Evolutionary conservation across 2,113 vertebrate species (phyloP), one percentile per base, ranked within the genome.

Genomic region (Apus apus): DNA sequence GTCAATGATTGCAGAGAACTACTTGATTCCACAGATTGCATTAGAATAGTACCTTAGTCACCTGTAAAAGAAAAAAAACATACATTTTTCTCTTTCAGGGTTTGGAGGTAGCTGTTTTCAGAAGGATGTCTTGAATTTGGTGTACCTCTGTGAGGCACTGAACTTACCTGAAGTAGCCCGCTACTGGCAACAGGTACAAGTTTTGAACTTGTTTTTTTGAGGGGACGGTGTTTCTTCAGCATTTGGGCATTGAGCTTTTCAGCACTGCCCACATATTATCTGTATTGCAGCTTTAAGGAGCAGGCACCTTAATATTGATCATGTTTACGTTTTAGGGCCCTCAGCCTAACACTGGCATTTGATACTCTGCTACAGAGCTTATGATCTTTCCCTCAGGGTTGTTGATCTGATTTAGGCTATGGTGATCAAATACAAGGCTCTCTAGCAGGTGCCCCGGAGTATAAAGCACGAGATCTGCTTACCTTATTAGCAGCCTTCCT

Each of bases 81-180:
- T 87, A 11, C 2, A 5, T 54, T 81, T 81, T 84, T 90, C 48
- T 36, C 16, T 96, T 92, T 84, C 84, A 99, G 99, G 99, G 51
- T 99, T 99, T 95, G 99, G 99, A 95, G 99, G 99, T 38, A 99
- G 99, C 97, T 99, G 99, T 97, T 99, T 99, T 96, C 99, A 99
- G 96, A 99, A 99, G 96, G 99, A 99, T 93, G 99, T 99, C 82
- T 97, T 99, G 89, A 99, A 99, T 95, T 97, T 99, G 95, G 99
- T 99, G 54, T 99, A 99, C 95, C 98, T 99, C 80, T 99, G 99
- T 81, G 99, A 99, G 96, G 99, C 99, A 65, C 98, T 99, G 90
- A 99, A 99, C 95, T 97, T 99, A 65, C 99, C 99, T 10, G 99
- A 99, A 96, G 99, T 99, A 16, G 99, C 99, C 77, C 98, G 98